A percentile compares a stretch with the other conserved stretches of the same genome.
These are phyloP conservation scores for Ditylenchus dipsaci DNA, from an alignment of 1,140 invertebrate genomes.

Conservation along the genomic window DNA sequence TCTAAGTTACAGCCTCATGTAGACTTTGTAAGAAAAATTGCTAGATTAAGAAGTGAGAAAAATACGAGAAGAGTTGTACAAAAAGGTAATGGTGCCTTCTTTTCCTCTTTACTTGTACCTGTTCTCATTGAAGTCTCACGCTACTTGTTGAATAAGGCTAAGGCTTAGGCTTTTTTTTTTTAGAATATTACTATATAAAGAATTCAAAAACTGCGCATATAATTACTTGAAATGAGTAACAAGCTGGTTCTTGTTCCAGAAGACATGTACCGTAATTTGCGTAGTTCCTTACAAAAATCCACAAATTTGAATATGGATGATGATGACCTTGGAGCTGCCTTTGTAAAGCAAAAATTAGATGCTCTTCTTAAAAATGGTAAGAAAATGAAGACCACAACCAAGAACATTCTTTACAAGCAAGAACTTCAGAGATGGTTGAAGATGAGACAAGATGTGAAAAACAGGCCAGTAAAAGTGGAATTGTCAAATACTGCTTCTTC, in stretches of 20 bases:
- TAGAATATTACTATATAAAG: no score
- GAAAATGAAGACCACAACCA: neutral
- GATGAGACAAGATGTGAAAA: conserved; percentile 5
- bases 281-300: no score
- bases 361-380: neutral
- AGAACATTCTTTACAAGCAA: conserved; percentile 15
- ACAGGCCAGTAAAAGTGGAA: conserved; percentile 8
- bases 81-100: conserved; percentile 11
- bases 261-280: conserved; percentile 14
- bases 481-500: neutral
- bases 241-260: conserved; percentile 14
- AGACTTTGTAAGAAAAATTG: neutral
- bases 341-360: neutral
- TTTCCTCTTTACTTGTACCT: conserved; percentile 13
- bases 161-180: no score
- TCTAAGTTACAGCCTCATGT: neutral
- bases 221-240: conserved; percentile 13
- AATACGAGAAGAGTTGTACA: conserved; percentile 4
- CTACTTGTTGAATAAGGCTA: no score
- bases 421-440: conserved; percentile 9
- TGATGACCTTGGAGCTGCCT: conserved; percentile 8
- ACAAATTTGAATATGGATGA: neutral
- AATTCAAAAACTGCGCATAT: neutral
- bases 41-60: neutral
- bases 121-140: conserved; percentile 12